phyloP scores from a whole-genome alignment of 1,140 invertebrate genomes.

The Anastrepha obliqua region DNA sequence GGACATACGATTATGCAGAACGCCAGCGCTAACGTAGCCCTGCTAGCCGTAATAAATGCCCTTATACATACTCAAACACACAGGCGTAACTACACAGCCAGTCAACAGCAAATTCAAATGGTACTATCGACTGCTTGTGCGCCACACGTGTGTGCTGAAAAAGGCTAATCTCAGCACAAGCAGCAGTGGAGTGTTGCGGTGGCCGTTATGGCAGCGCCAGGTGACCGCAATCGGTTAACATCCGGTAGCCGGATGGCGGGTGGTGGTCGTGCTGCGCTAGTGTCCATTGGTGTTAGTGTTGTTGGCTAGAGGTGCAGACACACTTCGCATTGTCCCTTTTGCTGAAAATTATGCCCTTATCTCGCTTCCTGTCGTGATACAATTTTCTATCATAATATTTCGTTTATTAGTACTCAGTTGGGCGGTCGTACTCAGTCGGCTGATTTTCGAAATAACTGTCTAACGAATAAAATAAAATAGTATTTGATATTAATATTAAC shows the following conservation, averaged over 20 bases:
- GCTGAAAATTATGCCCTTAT: slow-evolving; percentile 69
- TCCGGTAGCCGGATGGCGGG: slow-evolving; percentile 48
- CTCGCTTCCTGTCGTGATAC: slow-evolving; percentile 74
- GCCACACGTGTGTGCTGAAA: slow-evolving; percentile 30
- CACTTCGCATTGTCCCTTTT: slow-evolving; percentile 47
- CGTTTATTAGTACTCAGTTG: slow-evolving; percentile 9
- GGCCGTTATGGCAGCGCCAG: neutral
- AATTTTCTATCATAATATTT: slow-evolving; percentile 66
- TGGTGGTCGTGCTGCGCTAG: neutral
- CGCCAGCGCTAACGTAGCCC: neutral
- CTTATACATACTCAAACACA: neutral
- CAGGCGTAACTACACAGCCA: too few species aligned
- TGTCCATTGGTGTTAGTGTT: neutral
- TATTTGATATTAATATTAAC: too few species aligned
- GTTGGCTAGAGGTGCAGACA: neutral
- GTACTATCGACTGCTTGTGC: neutral
- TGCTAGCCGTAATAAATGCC: neutral
- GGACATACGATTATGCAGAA: slow-evolving; percentile 5
- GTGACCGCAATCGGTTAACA: slow-evolving; percentile 38
- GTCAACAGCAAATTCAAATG: neutral
- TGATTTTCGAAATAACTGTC: slow-evolving; percentile 18
- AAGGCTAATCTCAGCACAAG: slow-evolving; percentile 23
- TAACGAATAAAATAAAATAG: neutral
- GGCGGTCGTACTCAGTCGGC: neutral
- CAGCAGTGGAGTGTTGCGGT: neutral